phyloP scores from a whole-genome alignment of 2,888 invertebrate species.

The Pycnomerus fuliginosus region DNA sequence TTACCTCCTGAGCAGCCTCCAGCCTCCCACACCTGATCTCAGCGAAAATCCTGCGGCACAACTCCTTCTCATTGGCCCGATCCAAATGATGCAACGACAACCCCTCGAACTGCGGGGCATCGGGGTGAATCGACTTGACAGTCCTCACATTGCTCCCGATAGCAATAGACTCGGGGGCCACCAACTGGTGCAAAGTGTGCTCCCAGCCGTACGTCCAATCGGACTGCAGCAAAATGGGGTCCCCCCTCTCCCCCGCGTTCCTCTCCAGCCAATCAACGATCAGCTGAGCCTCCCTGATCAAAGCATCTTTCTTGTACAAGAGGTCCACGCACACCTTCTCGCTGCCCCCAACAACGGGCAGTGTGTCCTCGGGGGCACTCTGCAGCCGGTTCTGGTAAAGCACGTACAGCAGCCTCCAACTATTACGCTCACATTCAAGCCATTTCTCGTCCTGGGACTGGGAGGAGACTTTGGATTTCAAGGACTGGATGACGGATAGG shows the following conservation, averaged over 20 bases:
- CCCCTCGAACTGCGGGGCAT: constrained; percentile 80
- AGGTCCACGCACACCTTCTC: constrained; percentile 61
- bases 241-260: constrained; percentile 63
- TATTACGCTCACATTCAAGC: constrained; percentile 82
- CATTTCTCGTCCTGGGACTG: constrained; percentile 42
- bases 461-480: constrained; percentile 43
- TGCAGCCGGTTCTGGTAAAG: constrained; percentile 77
- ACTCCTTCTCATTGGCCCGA: constrained; percentile 71
- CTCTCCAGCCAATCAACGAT: constrained; percentile 93
- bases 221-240: constrained; percentile 69
- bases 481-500: constrained; percentile 44
- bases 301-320: constrained; percentile 59
- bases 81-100: constrained; percentile 83
- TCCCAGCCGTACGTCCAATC: constrained; percentile 88
- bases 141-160: constrained; percentile 61
- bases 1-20: constrained; percentile 73
- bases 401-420: constrained; percentile 82
- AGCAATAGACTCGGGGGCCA: constrained; percentile 57
- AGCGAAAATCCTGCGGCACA: constrained; percentile 65
- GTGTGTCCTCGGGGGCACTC: constrained; percentile 43
- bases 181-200: constrained; percentile 80
- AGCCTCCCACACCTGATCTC: constrained; percentile 85
- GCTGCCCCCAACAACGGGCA: constrained; percentile 51
- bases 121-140: constrained; percentile 80
- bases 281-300: constrained; percentile 70